Percentiles rank a stretch among this genome's conserved stretches.
Evolutionary conservation across 37 sponge, comb jelly and placozoan genomes (phyloP).

Genomic region (Bolinopsis microptera): DNA sequence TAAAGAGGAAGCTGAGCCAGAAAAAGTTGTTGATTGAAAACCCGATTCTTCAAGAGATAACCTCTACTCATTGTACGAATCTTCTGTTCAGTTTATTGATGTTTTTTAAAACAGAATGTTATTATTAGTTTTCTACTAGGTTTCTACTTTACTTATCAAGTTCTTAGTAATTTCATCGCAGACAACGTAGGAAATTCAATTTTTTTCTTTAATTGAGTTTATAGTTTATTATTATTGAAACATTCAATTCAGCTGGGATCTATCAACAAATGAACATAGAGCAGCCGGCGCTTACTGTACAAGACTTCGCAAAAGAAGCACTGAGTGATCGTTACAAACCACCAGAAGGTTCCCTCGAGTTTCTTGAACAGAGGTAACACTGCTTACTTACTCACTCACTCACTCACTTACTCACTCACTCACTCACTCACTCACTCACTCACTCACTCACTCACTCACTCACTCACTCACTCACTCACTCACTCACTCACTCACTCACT

Average conservation of each 20-base stretch:
- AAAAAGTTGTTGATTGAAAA: background rate
- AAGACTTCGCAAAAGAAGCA: constrained; percentile 74
- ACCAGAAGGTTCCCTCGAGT: constrained; percentile 29
- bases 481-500: constrained; percentile 42
- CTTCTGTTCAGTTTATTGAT: background rate
- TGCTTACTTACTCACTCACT: background rate
- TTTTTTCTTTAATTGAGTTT: background rate
- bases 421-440: background rate
- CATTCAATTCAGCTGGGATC: constrained; percentile 68
- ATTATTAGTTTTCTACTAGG: too few relatives aligned
- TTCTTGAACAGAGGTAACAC: constrained; percentile 39
- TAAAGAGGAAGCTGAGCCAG: background rate
- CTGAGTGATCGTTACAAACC: constrained; percentile 72
- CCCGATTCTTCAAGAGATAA: constrained; percentile 46
- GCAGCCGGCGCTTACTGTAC: constrained; percentile 76
- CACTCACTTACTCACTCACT: background rate
- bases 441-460: constrained; percentile 36
- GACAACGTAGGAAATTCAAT: background rate
- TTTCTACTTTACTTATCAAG: too few relatives aligned
- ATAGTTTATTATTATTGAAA: too few relatives aligned
- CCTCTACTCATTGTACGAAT: constrained; percentile 24
- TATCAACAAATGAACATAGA: constrained; percentile 94
- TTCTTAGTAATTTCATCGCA: too few relatives aligned
- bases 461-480: constrained; percentile 41
- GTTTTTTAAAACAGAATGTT: background rate